Evolutionary conservation across 1,140 invertebrate species (phyloP), one percentile per base, ranked within the genome.

Genomic region (Pogonomyrmex californicus): DNA sequence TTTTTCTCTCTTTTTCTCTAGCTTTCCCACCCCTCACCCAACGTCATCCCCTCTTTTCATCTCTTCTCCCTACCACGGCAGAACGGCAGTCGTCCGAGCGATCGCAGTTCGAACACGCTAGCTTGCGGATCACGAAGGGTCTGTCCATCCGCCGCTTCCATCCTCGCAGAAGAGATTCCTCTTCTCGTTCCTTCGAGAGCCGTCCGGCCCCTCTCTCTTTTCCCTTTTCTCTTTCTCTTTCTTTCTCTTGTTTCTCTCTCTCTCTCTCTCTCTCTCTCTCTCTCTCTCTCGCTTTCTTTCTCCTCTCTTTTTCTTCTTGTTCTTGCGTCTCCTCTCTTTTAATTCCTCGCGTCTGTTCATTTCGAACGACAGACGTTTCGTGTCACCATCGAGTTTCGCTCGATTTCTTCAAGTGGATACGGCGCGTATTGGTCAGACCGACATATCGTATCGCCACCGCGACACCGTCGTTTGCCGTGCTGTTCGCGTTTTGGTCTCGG

Each of bases 121-220:
- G 79, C 79, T 83, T 83, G 54, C 54, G 68, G 79, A 83, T 83
- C 54, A 83, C 79, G 68, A 83, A 75, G 68, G 66, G 70, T 75
- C 79, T 83, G 68, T 83, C 54, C 79, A 41, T 83, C 79, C 56
- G 66, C 44, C 41, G 54, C 33, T 83, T 83, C 44, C 79, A 83
- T 56, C 79, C 79, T 83, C 54, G 68, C 56, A 83, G 54, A 56
- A 41, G 79, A 83, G 79, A 83, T 75, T 83, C 79, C 79, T 83
- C 79, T 83, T 83, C 79, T 83, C 68, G 68, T 70, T 83, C n/a
- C 54, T 83, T 73, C 41, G 68, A 83, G 68, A 17, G 68, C 33
- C 70, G 33, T 78, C 60, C 49, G 56, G 12, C 51, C 30, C 38
- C 12, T 38, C 23, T 77, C 9, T 81, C 10, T 56, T n/a, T 5